phyloP scores from a whole-genome alignment of 2,797 vertebrate species.

The Alcedo quadribrachys region DNA sequence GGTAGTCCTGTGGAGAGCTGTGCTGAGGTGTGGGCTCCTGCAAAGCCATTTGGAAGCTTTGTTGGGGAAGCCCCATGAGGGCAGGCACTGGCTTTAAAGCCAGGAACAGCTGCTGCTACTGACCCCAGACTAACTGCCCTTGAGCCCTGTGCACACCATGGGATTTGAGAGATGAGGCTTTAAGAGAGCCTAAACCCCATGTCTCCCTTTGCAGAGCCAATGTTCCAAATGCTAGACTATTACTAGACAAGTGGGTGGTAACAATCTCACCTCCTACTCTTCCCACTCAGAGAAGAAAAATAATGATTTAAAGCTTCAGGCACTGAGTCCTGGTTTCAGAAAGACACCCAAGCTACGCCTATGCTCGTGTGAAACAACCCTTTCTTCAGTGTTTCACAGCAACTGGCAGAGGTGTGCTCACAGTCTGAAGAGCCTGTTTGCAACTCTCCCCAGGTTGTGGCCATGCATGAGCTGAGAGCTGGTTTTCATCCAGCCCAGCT shows the following conservation, averaged over 20 bases:
- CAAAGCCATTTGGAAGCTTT: background rate
- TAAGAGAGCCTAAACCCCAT: background rate
- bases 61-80: background rate
- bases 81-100: background rate
- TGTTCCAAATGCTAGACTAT: constrained; percentile 5
- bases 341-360: background rate
- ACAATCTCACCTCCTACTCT: background rate
- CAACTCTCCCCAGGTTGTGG: accelerated
- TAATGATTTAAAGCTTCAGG: background rate
- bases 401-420: background rate
- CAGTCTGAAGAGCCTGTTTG: background rate
- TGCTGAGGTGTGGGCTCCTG: background rate
- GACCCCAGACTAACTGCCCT: background rate
- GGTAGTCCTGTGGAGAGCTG: accelerated
- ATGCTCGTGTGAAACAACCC: background rate
- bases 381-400: background rate
- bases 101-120: background rate
- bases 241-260: constrained; percentile 27
- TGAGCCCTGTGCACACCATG: background rate
- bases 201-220: background rate
- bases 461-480: accelerated
- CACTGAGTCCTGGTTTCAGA: background rate
- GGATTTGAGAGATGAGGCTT: background rate
- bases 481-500: background rate
- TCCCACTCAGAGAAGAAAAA: background rate